Evolutionary conservation across 2,888 invertebrate genomes (phyloP).

Genomic region (Marasmarcha lunaedactyla): DNA sequence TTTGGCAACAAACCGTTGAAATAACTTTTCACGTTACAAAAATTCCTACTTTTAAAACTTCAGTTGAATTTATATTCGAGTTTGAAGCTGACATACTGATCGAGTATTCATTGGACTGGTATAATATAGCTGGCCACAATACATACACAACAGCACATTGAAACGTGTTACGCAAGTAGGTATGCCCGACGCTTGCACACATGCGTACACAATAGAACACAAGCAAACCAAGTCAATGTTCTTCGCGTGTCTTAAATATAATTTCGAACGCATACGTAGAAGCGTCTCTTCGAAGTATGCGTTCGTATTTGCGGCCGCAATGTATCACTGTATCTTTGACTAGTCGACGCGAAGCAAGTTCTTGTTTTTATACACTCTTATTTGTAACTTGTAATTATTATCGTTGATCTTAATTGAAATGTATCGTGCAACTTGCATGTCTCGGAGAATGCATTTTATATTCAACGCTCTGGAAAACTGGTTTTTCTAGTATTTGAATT

Average conservation of each 20-base stretch:
- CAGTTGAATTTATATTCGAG: background rate
- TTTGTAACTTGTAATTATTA: too few relatives aligned
- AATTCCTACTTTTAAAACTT: background rate
- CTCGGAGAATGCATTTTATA: too few relatives aligned
- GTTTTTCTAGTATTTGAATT: too few relatives aligned
- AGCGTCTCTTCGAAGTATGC: slow-evolving; percentile 16
- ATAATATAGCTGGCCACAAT: slow-evolving; percentile 34
- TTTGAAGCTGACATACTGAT: slow-evolving; percentile 45
- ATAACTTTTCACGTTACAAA: background rate
- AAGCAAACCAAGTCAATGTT: slow-evolving; percentile 9
- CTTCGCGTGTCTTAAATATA: slow-evolving; percentile 15
- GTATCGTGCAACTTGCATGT: too few relatives aligned
- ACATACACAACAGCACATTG: slow-evolving; percentile 28
- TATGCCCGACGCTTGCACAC: slow-evolving; percentile 22
- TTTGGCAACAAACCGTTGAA: background rate
- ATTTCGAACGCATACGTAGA: background rate
- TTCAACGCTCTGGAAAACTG: too few relatives aligned
- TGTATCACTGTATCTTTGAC: slow-evolving; percentile 8
- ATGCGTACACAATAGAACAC: slow-evolving; percentile 12
- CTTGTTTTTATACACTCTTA: too few relatives aligned
- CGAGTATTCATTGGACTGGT: slow-evolving; percentile 35
- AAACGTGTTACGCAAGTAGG: slow-evolving; percentile 31
- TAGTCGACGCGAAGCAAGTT: too few relatives aligned
- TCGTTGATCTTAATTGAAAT: too few relatives aligned
- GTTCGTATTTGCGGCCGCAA: slow-evolving; percentile 34